Evolutionary conservation across 2,888 invertebrate genomes (phyloP).

Genomic region (Caenorhabditis parvicauda): DNA sequence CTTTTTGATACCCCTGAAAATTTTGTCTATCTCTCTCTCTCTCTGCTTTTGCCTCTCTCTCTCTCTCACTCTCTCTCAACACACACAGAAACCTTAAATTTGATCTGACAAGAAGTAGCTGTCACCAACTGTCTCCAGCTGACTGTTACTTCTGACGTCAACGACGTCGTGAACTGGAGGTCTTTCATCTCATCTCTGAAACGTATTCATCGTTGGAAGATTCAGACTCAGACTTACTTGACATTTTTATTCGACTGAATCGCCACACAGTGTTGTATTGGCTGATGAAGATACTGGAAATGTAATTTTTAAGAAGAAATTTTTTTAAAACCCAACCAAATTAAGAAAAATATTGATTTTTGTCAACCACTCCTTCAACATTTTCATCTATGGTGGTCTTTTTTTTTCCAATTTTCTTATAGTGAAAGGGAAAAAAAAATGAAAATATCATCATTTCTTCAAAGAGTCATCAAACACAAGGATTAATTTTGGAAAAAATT

Average conservation of each 20-base stretch:
- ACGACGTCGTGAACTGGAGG: slow-evolving; percentile 35
- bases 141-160: slow-evolving; percentile 28
- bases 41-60: too few species aligned
- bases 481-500: neutral
- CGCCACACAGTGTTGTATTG: slow-evolving; percentile 45
- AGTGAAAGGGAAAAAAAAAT: neutral
- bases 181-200: slow-evolving; percentile 34
- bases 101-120: slow-evolving; percentile 18
- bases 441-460: too few species aligned
- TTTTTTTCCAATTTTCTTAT: too few species aligned
- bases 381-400: too few species aligned
- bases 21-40: neutral
- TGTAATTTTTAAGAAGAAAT: neutral
- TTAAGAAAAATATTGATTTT: too few species aligned
- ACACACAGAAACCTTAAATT: slow-evolving; percentile 11
- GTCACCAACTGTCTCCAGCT: slow-evolving; percentile 27
- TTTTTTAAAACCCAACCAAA: too few species aligned
- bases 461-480: too few species aligned
- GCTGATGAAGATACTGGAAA: slow-evolving; percentile 44
- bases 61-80: too few species aligned
- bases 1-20: slow-evolving; percentile 52
- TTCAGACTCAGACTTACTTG: slow-evolving; percentile 7
- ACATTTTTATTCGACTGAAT: slow-evolving; percentile 40
- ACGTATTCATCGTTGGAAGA: neutral
- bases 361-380: too few species aligned